These are phyloP conservation scores for Oophaga sylvatica DNA, from an alignment of 2,797 vertebrate species.

Conservation along the genomic window DNA sequence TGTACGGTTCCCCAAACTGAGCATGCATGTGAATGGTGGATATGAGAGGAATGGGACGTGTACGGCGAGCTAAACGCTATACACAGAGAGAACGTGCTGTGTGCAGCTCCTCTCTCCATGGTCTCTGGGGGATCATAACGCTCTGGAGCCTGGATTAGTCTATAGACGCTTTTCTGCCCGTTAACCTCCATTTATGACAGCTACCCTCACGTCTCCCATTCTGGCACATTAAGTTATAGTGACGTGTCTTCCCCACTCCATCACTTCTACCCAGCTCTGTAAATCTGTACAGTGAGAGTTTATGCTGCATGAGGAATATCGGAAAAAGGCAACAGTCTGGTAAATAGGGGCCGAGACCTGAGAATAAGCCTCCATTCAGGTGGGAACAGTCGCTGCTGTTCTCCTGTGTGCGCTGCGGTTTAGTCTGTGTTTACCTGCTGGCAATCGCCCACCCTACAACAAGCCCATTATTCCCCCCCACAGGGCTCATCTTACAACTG, in stretches of 20 bases:
- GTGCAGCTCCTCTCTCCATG: too few species aligned
- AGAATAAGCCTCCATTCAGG: conserved; percentile 48
- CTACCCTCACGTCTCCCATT: background rate
- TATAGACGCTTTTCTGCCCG: too few species aligned
- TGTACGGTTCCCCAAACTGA: too few species aligned
- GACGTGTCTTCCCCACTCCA: background rate
- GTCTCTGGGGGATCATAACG: too few species aligned
- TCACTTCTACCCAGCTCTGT: background rate
- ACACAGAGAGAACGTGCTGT: too few species aligned
- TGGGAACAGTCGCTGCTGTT: conserved; percentile 46
- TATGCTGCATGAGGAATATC: background rate
- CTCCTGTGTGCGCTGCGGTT: conserved; percentile 19
- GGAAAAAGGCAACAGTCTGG: conserved; percentile 1
- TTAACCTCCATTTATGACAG: background rate
- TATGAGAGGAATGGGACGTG: too few species aligned
- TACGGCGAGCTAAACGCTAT: too few species aligned
- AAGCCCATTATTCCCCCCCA: conserved; percentile 37
- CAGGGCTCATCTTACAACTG: background rate
- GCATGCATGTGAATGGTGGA: too few species aligned
- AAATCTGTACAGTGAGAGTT: background rate
- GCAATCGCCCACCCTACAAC: conserved; percentile 2
- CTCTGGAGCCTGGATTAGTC: too few species aligned
- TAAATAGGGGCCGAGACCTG: conserved; percentile 14
- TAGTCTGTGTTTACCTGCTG: conserved; percentile 45
- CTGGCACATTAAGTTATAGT: background rate